Conservation (phyloP, 2,797 vertebrate species). For the Spheniscus humboldti region DNA sequence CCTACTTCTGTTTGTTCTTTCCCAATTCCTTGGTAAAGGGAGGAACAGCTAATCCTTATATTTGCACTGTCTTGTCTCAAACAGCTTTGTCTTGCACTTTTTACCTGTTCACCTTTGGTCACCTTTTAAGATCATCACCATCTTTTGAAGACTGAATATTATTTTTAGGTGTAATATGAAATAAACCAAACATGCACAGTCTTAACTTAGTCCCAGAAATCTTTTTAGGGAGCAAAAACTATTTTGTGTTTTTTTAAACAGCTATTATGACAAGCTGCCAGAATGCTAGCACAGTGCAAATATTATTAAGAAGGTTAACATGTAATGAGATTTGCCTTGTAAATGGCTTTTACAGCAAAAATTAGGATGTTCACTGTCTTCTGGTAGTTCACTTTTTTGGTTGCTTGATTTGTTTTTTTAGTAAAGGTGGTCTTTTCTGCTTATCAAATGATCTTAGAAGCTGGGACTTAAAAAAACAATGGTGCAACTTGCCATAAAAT, state of each 20-base stretch:
- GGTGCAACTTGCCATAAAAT: not conserved
- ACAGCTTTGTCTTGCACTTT: not conserved
- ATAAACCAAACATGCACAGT: not conserved
- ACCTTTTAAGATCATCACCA: not conserved
- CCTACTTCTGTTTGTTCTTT: not conserved
- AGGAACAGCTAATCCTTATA: not conserved
- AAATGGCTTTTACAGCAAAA: not conserved
- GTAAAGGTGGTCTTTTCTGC: not conserved
- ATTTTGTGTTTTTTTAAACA: not conserved
- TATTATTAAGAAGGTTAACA: not conserved
- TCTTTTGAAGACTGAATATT: not conserved
- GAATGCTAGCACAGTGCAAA: not conserved
- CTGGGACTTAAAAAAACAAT: not conserved
- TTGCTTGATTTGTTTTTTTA: not conserved
- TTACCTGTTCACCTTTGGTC: not conserved
- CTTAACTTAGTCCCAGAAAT: not conserved
- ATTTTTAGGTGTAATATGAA: not conserved
- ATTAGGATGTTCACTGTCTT: not conserved
- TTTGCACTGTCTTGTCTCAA: not conserved
- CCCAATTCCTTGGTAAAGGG: not conserved
- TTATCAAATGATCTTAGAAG: not conserved
- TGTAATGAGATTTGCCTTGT: not conserved
- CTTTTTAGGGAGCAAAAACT: not conserved
- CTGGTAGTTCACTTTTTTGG: not conserved
- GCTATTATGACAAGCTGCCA: not conserved